Evolutionary conservation across 2,113 vertebrate genomes (phyloP).

Genomic region (Rattus rattus): DNA sequence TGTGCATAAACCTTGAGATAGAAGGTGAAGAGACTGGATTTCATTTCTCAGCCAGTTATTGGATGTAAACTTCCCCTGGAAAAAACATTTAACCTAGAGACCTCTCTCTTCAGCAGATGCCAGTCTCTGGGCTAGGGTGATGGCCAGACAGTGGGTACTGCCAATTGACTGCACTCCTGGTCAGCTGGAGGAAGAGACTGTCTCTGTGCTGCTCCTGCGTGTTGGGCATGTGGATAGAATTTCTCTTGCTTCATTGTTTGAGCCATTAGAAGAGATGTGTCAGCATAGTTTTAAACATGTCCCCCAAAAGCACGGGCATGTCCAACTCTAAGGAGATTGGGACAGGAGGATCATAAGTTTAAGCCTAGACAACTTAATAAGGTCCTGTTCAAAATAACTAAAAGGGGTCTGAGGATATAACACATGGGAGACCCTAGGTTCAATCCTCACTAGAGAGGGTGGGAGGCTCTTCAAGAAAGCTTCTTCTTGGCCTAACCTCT

Average conservation of each 20-base stretch:
- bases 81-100: background rate
- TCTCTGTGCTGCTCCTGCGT: background rate
- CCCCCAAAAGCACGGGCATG: background rate
- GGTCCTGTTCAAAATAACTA: background rate
- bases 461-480: background rate
- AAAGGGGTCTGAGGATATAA: background rate
- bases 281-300: background rate
- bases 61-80: background rate
- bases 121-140: background rate
- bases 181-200: background rate
- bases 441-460: background rate
- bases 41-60: background rate
- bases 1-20: background rate
- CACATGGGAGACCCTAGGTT: background rate
- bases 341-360: background rate
- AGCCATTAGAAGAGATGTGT: background rate
- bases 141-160: background rate
- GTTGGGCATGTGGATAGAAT: background rate
- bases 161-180: background rate
- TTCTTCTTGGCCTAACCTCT: background rate
- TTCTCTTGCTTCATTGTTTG: background rate
- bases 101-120: background rate
- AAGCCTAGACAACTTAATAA: background rate
- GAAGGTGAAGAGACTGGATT: background rate
- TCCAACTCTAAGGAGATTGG: background rate